Percentiles rank a stretch among this genome's conserved stretches.
Evolutionary conservation across 2,888 invertebrate species (phyloP).

Genomic region (Mantis religiosa): DNA sequence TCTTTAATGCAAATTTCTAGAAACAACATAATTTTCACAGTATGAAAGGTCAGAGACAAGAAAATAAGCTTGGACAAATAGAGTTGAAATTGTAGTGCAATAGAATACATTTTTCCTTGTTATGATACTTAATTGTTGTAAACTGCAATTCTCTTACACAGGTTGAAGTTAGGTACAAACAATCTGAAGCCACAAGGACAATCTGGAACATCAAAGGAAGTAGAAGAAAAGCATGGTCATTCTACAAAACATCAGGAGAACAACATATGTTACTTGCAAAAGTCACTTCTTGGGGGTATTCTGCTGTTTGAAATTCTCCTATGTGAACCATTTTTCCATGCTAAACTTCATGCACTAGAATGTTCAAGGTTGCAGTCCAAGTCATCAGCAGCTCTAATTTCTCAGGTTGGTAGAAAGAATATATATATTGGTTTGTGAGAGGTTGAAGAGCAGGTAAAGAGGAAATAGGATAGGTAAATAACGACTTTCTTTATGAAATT

Average conservation of each 20-base stretch:
- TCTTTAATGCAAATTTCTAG: no score
- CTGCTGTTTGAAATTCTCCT: conserved; percentile 64
- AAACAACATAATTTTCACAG: no score
- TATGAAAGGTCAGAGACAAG: no score
- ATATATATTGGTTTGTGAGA: not conserved
- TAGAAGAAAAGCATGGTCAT: not conserved
- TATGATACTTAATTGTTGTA: not conserved
- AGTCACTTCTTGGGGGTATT: conserved; percentile 64
- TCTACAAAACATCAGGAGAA: conserved; percentile 8
- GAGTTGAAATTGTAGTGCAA: no score
- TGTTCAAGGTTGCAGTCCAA: conserved; percentile 56
- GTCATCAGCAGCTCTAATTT: conserved; percentile 50
- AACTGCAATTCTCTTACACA: not conserved
- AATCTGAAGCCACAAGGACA: not conserved
- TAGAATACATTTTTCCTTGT: not conserved
- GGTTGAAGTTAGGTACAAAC: not conserved
- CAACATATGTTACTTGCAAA: conserved; percentile 53
- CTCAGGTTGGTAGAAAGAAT: conserved; percentile 46
- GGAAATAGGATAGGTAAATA: not conserved
- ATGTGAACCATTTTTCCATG: conserved; percentile 66
- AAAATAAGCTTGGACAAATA: no score
- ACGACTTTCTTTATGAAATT: no score
- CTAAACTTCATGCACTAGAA: conserved; percentile 63
- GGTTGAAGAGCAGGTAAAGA: not conserved
- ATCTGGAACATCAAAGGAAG: not conserved